phyloP scores from a whole-genome alignment of 2,113 vertebrate genomes.

The Poeciliopsis retropinna region DNA sequence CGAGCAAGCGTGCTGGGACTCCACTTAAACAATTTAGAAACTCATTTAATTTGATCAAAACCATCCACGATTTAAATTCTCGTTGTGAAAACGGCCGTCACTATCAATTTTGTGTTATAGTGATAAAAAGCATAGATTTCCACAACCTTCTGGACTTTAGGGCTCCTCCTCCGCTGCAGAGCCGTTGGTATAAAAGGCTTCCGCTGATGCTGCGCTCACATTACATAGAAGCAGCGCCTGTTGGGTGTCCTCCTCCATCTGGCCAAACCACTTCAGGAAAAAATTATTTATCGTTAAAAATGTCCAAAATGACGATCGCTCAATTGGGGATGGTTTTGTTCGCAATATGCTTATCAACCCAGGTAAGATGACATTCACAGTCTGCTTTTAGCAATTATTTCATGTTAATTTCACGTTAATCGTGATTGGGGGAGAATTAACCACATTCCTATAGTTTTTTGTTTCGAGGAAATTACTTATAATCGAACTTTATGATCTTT shows the following conservation, averaged over 20 bases:
- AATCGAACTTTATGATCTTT: not conserved
- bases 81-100: not conserved
- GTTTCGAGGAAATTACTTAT: not conserved
- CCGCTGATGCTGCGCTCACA: conserved; percentile 49
- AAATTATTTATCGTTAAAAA: conserved; percentile 30
- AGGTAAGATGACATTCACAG: conserved; percentile 64
- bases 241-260: conserved; percentile 30
- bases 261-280: conserved; percentile 37
- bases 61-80: not conserved
- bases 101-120: not conserved
- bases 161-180: conserved; percentile 48
- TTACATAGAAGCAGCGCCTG: conserved; percentile 43
- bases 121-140: not conserved
- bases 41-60: not conserved
- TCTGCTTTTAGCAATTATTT: not conserved
- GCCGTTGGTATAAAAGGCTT: conserved; percentile 67
- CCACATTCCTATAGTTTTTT: not conserved
- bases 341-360: conserved; percentile 73
- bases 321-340: conserved; percentile 72
- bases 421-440: not conserved
- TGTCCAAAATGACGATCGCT: conserved; percentile 72
- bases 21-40: not conserved
- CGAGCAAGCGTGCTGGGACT: not conserved
- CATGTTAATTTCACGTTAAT: not conserved
- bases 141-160: not conserved